Evolutionary conservation across 2,888 invertebrate genomes (phyloP).

Genomic region (Syrphus vitripennis): DNA sequence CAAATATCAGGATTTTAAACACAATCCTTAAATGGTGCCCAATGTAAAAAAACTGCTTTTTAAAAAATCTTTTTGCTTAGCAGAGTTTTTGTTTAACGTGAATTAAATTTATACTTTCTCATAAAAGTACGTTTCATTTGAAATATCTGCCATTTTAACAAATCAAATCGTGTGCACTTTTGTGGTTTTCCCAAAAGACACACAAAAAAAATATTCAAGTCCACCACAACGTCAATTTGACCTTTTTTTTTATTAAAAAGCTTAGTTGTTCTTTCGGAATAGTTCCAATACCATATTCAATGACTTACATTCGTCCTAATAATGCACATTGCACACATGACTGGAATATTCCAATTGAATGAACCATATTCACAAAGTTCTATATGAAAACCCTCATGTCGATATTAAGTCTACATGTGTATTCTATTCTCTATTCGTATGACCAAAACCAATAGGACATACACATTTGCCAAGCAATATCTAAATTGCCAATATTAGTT

Average conservation of each 20-base stretch:
- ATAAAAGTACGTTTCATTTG: neutral
- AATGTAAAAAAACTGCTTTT: too few species aligned
- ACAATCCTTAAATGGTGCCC: too few species aligned
- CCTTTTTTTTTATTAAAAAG: neutral
- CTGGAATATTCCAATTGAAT: slow-evolving; percentile 14
- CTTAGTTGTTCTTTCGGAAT: neutral
- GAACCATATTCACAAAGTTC: neutral
- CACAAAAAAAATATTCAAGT: neutral
- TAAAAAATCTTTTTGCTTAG: neutral
- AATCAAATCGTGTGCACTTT: neutral
- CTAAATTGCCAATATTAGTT: neutral
- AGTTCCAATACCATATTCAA: neutral
- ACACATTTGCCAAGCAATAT: neutral
- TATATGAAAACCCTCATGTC: neutral
- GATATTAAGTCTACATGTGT: neutral
- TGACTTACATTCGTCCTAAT: neutral
- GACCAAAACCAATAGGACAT: slow-evolving; percentile 1
- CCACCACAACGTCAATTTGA: neutral
- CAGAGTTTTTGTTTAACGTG: too few species aligned
- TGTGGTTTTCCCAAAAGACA: neutral
- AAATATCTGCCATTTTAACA: neutral
- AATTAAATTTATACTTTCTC: neutral
- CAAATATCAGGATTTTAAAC: too few species aligned
- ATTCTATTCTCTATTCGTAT: neutral
- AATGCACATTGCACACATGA: slow-evolving; percentile 34